Conservation (phyloP, 2,797 vertebrate genomes). For the Gobionotothen gibberifrons region DNA sequence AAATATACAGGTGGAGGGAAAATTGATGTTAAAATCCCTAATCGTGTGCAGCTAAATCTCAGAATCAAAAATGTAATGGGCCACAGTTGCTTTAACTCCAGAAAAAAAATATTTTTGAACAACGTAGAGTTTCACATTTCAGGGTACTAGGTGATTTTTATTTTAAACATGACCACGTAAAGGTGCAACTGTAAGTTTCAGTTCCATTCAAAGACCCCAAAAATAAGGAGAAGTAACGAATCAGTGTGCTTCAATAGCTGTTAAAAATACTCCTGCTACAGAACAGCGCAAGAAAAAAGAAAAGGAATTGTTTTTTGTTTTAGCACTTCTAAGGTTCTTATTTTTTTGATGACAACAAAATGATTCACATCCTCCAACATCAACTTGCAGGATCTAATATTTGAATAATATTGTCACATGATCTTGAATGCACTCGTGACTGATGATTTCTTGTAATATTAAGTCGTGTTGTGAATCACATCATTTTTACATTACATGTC, state of each 20-base stretch:
- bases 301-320: not conserved
- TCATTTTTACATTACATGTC: not conserved
- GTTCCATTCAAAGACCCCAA: conserved; percentile 6
- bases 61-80: not conserved
- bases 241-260: not conserved
- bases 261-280: conserved; percentile 25
- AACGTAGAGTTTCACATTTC: not conserved
- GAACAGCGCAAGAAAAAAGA: not conserved
- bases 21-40: not conserved
- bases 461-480: conserved; percentile 1
- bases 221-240: conserved; percentile 5
- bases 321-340: not conserved
- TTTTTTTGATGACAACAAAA: not conserved
- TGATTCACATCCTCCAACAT: conserved; percentile 2
- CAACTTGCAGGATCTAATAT: conserved; percentile 1
- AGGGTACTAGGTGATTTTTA: conserved; percentile 4
- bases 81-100: not conserved
- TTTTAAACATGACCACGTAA: not conserved
- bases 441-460: not conserved
- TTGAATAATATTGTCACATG: conserved; percentile 1
- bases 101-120: not conserved
- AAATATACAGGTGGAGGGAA: no score
- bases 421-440: not conserved
- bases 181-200: conserved; percentile 16
- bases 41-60: not conserved